Evolutionary conservation across 2,888 invertebrate genomes (phyloP).

Genomic region (Ectropis crepuscularia): DNA sequence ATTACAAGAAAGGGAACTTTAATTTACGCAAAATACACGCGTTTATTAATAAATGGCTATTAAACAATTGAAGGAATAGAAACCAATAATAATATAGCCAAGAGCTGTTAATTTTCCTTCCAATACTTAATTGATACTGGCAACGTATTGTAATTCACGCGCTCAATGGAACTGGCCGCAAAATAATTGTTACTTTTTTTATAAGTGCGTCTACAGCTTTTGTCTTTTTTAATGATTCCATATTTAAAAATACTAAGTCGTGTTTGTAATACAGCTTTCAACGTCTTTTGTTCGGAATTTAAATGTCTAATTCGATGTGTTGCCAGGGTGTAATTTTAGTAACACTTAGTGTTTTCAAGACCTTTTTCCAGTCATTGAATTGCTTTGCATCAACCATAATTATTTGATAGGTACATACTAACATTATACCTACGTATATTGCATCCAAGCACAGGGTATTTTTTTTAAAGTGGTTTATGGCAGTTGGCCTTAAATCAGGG

Average conservation of each 20-base stretch:
- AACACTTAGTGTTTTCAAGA: slow-evolving; percentile 24
- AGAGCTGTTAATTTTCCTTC: slow-evolving; percentile 69
- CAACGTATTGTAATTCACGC: slow-evolving; percentile 11
- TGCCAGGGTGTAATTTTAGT: slow-evolving; percentile 51
- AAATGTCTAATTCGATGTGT: slow-evolving; percentile 70
- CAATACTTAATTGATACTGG: slow-evolving; percentile 26
- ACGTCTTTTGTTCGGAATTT: slow-evolving; percentile 63
- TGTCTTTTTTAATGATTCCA: slow-evolving; percentile 5
- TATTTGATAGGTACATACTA: background rate
- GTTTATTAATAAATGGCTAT: slow-evolving; percentile 34
- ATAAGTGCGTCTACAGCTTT: background rate
- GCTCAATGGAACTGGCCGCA: slow-evolving; percentile 5
- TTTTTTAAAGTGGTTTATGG: too few species aligned
- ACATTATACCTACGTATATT: too few species aligned
- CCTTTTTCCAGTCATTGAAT: slow-evolving; percentile 4
- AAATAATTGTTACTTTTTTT: slow-evolving; percentile 16
- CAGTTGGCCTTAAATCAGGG: too few species aligned
- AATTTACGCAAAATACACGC: slow-evolving; percentile 57
- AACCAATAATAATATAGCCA: slow-evolving; percentile 63
- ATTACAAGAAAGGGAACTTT: slow-evolving; percentile 50
- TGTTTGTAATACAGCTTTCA: slow-evolving; percentile 54
- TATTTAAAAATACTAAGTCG: slow-evolving; percentile 14
- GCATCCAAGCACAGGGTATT: too few species aligned
- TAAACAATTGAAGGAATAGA: slow-evolving; percentile 44
- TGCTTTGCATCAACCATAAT: background rate